Conservation (phyloP, 2,113 vertebrate species). For the Tupaia chinensis region DNA sequence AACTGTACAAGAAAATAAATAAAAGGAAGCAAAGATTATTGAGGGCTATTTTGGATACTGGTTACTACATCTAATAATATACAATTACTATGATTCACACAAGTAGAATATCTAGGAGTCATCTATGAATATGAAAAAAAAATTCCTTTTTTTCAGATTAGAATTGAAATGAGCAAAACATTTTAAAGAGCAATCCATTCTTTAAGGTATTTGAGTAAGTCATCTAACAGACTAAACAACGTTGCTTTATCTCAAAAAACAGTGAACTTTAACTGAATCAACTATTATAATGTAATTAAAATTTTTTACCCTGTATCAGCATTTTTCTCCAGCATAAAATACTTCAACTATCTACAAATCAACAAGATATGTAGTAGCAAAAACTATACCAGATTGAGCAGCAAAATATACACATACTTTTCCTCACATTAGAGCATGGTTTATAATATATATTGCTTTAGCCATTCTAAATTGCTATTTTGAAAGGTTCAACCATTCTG, state of each 20-base stretch:
- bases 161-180: background rate
- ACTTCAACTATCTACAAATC: background rate
- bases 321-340: background rate
- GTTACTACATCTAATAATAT: background rate
- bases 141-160: background rate
- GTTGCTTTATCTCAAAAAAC: conserved; percentile 55
- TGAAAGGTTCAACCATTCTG: background rate
- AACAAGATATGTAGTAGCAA: background rate
- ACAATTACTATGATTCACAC: background rate
- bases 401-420: background rate
- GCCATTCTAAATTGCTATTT: background rate
- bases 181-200: background rate
- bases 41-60: background rate
- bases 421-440: background rate
- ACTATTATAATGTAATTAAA: background rate
- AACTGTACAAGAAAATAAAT: background rate
- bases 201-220: background rate
- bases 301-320: background rate
- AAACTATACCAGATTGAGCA: background rate
- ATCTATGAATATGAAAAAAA: background rate
- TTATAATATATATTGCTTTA: background rate
- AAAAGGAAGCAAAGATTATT: background rate
- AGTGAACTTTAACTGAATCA: background rate
- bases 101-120: background rate
- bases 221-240: background rate